A percentile compares a stretch with the other conserved stretches of the same genome.
Evolutionary conservation across 1,140 invertebrate species (phyloP).

Genomic region (Ceratina calcarata): DNA sequence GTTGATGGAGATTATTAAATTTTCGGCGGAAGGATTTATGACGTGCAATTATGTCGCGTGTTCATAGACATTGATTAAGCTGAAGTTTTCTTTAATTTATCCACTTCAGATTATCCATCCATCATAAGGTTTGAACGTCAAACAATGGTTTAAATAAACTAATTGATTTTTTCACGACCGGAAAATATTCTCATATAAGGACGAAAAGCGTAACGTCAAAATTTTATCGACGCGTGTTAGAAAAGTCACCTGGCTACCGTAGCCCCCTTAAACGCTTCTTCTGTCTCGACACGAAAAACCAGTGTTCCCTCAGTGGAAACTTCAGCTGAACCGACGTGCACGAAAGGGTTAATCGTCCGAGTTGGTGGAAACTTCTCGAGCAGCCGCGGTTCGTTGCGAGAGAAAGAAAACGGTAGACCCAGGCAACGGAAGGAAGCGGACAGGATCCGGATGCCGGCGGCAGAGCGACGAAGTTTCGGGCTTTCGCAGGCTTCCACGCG

Average conservation of each 20-base stretch:
- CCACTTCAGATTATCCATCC: background rate
- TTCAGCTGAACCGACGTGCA: slow-evolving; percentile 7
- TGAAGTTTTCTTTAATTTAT: background rate
- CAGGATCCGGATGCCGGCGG: slow-evolving; percentile 36
- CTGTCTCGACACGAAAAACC: background rate
- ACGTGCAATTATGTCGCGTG: slow-evolving; percentile 11
- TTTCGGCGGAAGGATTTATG: background rate
- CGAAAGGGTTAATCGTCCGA: slow-evolving; percentile 37
- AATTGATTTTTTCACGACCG: no score
- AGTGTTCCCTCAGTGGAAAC: background rate
- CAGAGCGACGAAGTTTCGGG: slow-evolving; percentile 53
- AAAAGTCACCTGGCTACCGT: no score
- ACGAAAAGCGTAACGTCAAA: no score
- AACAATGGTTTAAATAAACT: no score
- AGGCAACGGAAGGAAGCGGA: slow-evolving; percentile 42
- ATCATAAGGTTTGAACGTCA: no score
- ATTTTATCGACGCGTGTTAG: no score
- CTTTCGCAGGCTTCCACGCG: slow-evolving; percentile 54
- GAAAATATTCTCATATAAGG: no score
- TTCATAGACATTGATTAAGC: background rate
- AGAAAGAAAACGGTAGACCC: background rate
- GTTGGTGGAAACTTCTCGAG: slow-evolving; percentile 35
- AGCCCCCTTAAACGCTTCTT: background rate
- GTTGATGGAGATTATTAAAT: slow-evolving; percentile 40
- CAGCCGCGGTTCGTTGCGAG: background rate